Conservation (phyloP, 2,113 vertebrate species). For the Cyanoderma ruficeps region DNA sequence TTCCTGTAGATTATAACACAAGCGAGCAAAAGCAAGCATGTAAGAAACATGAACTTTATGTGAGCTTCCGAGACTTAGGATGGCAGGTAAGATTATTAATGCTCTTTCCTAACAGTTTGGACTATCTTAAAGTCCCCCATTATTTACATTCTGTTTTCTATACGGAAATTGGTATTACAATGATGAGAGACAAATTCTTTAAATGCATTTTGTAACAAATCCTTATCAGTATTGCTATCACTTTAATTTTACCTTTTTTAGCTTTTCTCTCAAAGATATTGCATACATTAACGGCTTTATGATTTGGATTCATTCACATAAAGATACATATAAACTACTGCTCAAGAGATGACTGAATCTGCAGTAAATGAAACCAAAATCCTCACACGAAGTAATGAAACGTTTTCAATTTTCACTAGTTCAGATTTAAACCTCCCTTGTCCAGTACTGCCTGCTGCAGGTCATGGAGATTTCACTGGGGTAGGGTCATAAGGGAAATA, state of each 20-base stretch:
- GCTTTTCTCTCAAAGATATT: not conserved
- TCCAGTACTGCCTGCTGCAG: not conserved
- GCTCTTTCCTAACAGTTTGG: not conserved
- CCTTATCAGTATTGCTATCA: not conserved
- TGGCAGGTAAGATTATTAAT: conserved; percentile 87
- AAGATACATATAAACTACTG: not conserved
- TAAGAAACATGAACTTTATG: conserved; percentile 98
- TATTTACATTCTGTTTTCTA: not conserved
- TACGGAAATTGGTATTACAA: not conserved
- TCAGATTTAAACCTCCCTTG: not conserved
- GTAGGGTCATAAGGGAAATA: not conserved
- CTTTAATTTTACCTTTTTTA: not conserved
- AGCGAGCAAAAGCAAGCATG: conserved; percentile 98
- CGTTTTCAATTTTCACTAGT: not conserved
- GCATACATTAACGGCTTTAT: not conserved
- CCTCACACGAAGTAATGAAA: not conserved
- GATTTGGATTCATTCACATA: not conserved
- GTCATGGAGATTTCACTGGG: not conserved
- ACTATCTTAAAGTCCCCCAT: not conserved
- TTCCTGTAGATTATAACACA: conserved; percentile 87
- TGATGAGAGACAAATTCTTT: not conserved
- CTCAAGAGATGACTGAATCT: not conserved
- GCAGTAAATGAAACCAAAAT: not conserved
- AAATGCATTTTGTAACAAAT: not conserved
- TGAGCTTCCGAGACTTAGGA: conserved; percentile 96